Evolutionary conservation across 2,797 vertebrate genomes (phyloP).

Genomic region (Coluber constrictor): DNA sequence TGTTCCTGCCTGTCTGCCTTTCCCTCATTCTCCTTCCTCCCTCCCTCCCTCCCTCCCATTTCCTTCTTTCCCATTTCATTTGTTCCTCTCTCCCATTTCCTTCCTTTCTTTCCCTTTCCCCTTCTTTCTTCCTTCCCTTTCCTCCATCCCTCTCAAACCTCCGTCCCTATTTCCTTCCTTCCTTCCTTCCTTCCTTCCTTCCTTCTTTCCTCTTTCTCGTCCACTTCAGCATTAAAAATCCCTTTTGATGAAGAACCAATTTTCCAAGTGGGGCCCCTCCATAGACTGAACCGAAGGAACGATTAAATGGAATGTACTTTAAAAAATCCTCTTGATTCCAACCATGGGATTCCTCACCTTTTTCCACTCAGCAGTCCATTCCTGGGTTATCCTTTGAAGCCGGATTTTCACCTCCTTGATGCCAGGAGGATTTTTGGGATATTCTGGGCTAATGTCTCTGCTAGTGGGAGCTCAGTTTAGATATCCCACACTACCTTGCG

Average conservation of each 20-base stretch:
- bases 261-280: neutral
- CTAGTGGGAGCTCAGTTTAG: neutral
- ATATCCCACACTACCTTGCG: neutral
- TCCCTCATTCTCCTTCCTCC: neutral
- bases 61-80: neutral
- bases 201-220: neutral
- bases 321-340: neutral
- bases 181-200: neutral
- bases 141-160: too few species aligned
- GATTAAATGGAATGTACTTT: neutral
- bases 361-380: neutral
- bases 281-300: neutral
- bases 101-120: fast-evolving
- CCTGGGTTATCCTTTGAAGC: neutral
- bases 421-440: neutral
- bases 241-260: neutral
- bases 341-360: neutral
- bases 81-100: neutral
- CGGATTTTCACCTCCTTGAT: neutral
- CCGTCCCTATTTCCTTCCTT: too few species aligned
- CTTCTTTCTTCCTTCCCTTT: neutral
- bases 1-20: neutral
- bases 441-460: neutral
- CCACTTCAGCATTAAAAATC: neutral
- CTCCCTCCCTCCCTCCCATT: neutral